Conservation (phyloP, 2,797 vertebrate genomes). For the Urosaurus nigricauda region DNA sequence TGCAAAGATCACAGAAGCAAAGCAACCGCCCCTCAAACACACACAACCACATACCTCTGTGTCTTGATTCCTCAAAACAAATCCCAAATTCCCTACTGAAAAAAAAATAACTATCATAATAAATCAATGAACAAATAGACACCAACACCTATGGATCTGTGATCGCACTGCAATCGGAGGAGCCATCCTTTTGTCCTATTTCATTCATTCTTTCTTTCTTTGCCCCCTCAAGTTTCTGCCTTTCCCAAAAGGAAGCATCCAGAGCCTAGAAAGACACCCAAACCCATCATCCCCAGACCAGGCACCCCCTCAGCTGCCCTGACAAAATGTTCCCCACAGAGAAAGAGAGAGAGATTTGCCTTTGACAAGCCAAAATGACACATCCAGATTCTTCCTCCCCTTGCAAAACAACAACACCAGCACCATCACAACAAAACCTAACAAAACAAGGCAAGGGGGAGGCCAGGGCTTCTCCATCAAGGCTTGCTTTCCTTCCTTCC, state of each 20-base stretch:
- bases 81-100: background rate
- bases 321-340: background rate
- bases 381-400: background rate
- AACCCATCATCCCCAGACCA: background rate
- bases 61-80: background rate
- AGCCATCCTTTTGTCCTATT: too few relatives aligned
- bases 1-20: background rate
- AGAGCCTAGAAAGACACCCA: background rate
- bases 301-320: background rate
- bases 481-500: background rate
- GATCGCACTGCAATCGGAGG: too few relatives aligned
- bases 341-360: background rate
- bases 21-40: background rate
- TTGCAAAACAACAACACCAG: too few relatives aligned
- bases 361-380: background rate
- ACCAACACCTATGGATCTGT: background rate
- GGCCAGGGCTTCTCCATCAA: too few relatives aligned
- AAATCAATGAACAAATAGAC: too few relatives aligned
- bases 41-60: background rate
- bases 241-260: background rate
- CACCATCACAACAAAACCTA: background rate
- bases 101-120: too few relatives aligned
- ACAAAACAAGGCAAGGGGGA: background rate
- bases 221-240: constrained; percentile 9
- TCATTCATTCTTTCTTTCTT: background rate